Evolutionary conservation across 2,113 vertebrate species (phyloP), one percentile per base, ranked within the genome.

Genomic region (Chroicocephalus ridibundus): DNA sequence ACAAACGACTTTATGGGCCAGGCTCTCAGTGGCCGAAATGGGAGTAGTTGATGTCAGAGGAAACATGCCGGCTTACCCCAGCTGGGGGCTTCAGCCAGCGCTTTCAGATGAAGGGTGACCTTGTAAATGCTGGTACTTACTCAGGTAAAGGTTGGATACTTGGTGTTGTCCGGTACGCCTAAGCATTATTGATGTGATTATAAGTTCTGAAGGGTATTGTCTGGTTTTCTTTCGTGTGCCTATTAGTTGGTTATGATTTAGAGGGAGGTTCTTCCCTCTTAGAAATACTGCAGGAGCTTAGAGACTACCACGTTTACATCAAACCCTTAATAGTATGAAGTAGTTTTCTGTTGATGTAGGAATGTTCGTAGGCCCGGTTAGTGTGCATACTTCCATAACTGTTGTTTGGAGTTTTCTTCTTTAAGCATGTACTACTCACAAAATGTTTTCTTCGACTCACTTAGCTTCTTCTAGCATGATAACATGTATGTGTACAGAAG

Each of bases 101-200:
- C 61, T 42, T 25, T 5, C 60, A 13, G 54, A 1, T 22, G 47
- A 25, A 40, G 42, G 15, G 42, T 24, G 64, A 15, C 21, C 38
- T 12, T 6, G 47, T 12, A 2, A 38, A 15, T 40, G 24, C 19
- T 3, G 3, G 7, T 25, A 3, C 47, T 13, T 5, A 1, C 40
- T 32, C 20, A 2, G 3, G 42, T 6, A 5, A 17, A 60, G 52
- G 44, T 24, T 65, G 49, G 18, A 5, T 12, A 1, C 55, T 22
- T 9, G 15, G 11, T 13, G 60, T 5, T n/a, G 47, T 24, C 58
- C 76, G 8, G 0, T 4, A 4, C 1, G 3, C 51, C 72, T 15
- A 7, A 38, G 55, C 44, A 0, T 9, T 54, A 8, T 2, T 15
- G 34, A 3, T 26, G 38, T 4, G 15, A 0, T 4, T 62, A 3